Percentiles rank a stretch among this genome's conserved stretches.
Conservation (phyloP, 2,797 vertebrate species). For the Pyrrhura leucotis region DNA sequence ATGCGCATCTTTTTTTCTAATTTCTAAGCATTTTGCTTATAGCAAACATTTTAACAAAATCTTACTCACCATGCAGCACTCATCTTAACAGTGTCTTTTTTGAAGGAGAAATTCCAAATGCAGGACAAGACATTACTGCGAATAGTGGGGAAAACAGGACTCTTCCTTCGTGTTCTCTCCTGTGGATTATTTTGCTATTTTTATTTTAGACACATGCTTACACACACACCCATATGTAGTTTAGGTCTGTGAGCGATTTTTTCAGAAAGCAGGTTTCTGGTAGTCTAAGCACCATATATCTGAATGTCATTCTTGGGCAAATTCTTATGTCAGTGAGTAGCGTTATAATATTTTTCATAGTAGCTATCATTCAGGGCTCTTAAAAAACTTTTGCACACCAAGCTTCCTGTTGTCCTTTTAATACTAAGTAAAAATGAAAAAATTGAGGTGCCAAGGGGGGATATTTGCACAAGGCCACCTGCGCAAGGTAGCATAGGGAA, state of each 20-base stretch:
- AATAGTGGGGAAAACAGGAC: background rate
- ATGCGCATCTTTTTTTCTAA: background rate
- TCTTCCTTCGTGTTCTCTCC: background rate
- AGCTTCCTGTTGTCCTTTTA: constrained; percentile 1
- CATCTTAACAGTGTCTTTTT: background rate
- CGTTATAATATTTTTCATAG: constrained; percentile 36
- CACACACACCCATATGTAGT: background rate
- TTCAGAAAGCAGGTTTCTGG: background rate
- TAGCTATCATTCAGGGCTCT: background rate
- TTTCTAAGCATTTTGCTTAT: constrained; percentile 25
- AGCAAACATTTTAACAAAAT: background rate
- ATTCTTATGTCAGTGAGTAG: constrained; percentile 14
- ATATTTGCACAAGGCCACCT: background rate
- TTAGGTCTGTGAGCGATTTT: background rate
- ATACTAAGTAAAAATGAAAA: background rate
- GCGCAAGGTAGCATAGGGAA: background rate
- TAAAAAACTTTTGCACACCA: constrained; percentile 1
- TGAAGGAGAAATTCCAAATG: background rate
- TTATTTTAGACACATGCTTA: background rate
- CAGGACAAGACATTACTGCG: background rate
- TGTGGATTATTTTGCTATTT: background rate
- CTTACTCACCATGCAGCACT: background rate
- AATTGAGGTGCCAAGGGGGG: background rate
- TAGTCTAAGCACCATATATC: background rate
- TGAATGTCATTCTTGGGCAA: constrained; percentile 32